Base-by-base conservation (phyloP, 2,797 vertebrate genomes). In the Clarias laeviceps region DNA sequence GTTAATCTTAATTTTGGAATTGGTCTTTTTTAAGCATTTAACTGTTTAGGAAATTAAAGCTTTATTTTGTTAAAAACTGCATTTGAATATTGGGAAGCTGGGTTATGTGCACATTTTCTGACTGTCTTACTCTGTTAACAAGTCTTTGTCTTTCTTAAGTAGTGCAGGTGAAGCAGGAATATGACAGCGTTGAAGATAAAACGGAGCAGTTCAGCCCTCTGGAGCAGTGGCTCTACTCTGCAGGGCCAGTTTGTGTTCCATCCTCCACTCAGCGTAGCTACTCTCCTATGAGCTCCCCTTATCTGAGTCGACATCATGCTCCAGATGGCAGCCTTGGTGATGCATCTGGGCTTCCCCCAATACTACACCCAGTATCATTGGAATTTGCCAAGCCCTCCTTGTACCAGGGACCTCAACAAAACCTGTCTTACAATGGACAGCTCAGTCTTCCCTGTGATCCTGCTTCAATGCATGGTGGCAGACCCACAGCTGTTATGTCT, bases 121-220 rank as follows among this genome's bases (percentile, higher is more conserved):
- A 56, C 14, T 22, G 59, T 69, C 15, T 12, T 84, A 27, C 9
- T 27, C 12, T 12, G 78, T 59, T 79, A 62, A 83, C 32, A 50
- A n/a, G 29, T 22, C 20, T 59, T 81, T 74, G n/a, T 82, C 3
- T 65, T 17, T 45, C 85, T 76, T 90, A 45, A 82, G 86, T 87
- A 94, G 95, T 94, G 90, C 91, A 94, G 83, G 93, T 97, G 92
- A 98, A 98, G 90, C 96, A 96, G 92, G 97, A 98, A 92, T 92
- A 86, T 90, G 93, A 94, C 91, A 95, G 96, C 81, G 91, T 94
- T 15, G 93, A 94, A 89, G 94, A 94, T 91, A 86, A 94, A 87
- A 93, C 94, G 17, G 94, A 95, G 81, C 91, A 91, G 72, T 93
- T 91, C 81, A 93, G 93, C 72, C 84, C 91, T 72, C 93, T 92